Evolutionary conservation across 2,888 invertebrate genomes (phyloP).

Genomic region (Epistrophe grossulariae): DNA sequence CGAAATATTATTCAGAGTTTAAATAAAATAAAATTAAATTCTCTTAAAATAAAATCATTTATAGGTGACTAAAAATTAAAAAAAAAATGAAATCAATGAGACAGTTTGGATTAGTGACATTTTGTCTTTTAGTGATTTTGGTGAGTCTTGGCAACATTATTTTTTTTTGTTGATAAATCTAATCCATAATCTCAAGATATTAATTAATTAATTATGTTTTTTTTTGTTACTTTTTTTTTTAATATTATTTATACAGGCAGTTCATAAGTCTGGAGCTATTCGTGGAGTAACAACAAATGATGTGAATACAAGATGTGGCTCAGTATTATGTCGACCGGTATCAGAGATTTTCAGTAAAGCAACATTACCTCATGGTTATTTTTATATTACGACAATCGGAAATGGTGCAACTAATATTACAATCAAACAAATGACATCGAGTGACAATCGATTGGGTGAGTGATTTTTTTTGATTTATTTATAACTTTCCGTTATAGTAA

Average conservation of each 20-base stretch:
- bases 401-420: constrained; percentile 93
- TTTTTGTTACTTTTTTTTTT: not conserved
- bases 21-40: constrained; percentile 26
- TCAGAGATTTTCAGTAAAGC: constrained; percentile 92
- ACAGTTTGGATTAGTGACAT: constrained; percentile 36
- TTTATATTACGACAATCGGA: constrained; percentile 92
- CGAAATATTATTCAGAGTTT: not conserved
- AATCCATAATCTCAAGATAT: not conserved
- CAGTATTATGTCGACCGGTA: constrained; percentile 87
- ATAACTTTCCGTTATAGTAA: not conserved
- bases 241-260: constrained; percentile 78
- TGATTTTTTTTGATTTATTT: not conserved
- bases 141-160: constrained; percentile 59
- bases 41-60: not conserved
- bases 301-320: constrained; percentile 84
- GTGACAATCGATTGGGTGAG: constrained; percentile 93
- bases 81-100: constrained; percentile 14
- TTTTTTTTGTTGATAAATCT: not conserved
- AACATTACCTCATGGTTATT: constrained; percentile 91
- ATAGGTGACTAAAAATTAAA: constrained; percentile 34
- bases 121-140: constrained; percentile 68
- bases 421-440: constrained; percentile 90
- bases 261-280: constrained; percentile 80
- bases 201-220: not conserved
- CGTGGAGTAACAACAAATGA: constrained; percentile 81